Evolutionary conservation across 2,797 vertebrate species (phyloP).

Genomic region (Poecilia velifera): DNA sequence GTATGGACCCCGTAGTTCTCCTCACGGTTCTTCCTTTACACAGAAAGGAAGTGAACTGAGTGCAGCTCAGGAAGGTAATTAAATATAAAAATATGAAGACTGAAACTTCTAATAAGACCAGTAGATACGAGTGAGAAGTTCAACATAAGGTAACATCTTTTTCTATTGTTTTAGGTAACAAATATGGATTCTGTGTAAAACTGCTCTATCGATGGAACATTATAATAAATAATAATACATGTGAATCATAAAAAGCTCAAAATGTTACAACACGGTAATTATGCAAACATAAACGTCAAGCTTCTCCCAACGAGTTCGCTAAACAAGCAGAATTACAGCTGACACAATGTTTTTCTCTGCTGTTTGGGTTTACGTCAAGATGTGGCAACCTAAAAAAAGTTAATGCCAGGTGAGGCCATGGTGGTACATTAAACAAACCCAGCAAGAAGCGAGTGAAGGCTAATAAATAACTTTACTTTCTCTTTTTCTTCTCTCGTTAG

Average conservation of each 20-base stretch:
- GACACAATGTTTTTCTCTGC: neutral
- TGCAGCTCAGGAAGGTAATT: conserved; percentile 19
- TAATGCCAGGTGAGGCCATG: neutral
- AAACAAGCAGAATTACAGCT: conserved; percentile 13
- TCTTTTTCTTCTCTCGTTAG: conserved; percentile 3
- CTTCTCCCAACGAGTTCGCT: neutral
- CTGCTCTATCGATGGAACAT: neutral
- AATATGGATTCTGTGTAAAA: neutral
- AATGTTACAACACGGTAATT: neutral
- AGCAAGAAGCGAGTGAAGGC: conserved; percentile 7
- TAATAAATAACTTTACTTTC: conserved; percentile 22
- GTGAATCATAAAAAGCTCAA: neutral
- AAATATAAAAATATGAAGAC: conserved; percentile 46
- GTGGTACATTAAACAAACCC: conserved; percentile 24
- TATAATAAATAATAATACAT: neutral
- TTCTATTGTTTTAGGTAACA: conserved; percentile 1
- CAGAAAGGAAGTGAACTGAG: conserved; percentile 6
- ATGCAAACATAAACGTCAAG: neutral
- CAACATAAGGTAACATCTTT: neutral
- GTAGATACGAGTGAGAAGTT: neutral
- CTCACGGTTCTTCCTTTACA: conserved; percentile 26
- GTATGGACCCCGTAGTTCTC: conserved; percentile 8
- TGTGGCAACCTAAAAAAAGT: conserved; percentile 6
- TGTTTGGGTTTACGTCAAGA: neutral
- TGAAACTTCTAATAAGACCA: conserved; percentile 29